A percentile compares a stretch with the other conserved stretches of the same genome.
These are phyloP conservation scores for Drosophila chauvacae DNA, from an alignment of 1,140 invertebrate species.

Conservation along the genomic window DNA sequence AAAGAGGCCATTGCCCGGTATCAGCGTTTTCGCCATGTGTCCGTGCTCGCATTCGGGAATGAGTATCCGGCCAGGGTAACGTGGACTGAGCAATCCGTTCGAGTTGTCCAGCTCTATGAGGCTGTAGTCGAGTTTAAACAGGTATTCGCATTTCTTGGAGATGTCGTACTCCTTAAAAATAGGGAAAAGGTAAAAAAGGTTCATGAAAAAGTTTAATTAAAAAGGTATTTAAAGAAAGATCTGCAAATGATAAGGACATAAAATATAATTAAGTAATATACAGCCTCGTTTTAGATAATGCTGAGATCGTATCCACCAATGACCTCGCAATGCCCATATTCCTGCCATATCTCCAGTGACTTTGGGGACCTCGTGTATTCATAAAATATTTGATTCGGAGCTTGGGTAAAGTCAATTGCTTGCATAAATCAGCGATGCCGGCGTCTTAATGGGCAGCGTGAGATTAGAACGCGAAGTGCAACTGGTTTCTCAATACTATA, in stretches of 20 bases:
- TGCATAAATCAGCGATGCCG: constrained; percentile 43
- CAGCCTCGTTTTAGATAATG: neutral
- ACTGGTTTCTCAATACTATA: constrained; percentile 46
- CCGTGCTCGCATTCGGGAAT: constrained; percentile 88
- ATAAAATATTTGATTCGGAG: constrained; percentile 15
- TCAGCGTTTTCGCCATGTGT: constrained; percentile 77
- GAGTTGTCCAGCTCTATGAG: constrained; percentile 88
- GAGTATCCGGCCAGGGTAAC: constrained; percentile 91
- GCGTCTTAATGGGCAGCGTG: constrained; percentile 21
- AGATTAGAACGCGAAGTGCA: constrained; percentile 51
- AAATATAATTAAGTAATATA: neutral
- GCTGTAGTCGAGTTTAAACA: constrained; percentile 88
- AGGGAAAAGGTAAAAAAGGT: neutral
- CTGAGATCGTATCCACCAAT: neutral
- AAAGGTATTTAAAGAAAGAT: neutral
- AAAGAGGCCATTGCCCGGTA: constrained; percentile 60
- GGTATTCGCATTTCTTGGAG: constrained; percentile 87
- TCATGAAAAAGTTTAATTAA: neutral
- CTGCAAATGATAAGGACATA: neutral
- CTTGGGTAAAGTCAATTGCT: constrained; percentile 36
- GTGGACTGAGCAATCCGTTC: constrained; percentile 89
- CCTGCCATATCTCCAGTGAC: constrained; percentile 9
- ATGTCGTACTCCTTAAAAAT: constrained; percentile 86
- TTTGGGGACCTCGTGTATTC: constrained; percentile 4
- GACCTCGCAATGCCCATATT: constrained; percentile 6